Evolutionary conservation across 2,888 invertebrate species (phyloP).

Genomic region (Pyrrhosoma nymphula): DNA sequence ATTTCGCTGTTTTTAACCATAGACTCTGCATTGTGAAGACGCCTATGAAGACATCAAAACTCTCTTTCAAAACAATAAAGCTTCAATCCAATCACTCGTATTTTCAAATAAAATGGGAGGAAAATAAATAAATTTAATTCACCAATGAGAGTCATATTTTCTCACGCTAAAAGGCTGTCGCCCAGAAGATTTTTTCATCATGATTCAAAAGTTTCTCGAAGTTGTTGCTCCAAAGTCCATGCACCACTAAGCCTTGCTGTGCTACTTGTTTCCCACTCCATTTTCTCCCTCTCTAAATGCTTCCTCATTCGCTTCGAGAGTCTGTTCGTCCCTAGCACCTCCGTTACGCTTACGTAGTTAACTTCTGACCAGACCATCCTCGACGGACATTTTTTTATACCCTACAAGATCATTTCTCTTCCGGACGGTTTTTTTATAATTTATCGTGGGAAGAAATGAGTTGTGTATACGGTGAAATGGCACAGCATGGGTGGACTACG

Average conservation of each 20-base stretch:
- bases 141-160: too few relatives aligned
- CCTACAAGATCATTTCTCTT: neutral
- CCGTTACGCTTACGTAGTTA: neutral
- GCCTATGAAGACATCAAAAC: too few relatives aligned
- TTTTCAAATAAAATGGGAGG: too few relatives aligned
- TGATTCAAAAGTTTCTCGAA: neutral
- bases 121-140: too few relatives aligned
- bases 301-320: neutral
- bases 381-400: neutral
- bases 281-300: neutral
- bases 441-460: neutral
- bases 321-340: neutral
- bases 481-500: neutral
- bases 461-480: neutral
- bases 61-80: too few relatives aligned
- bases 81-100: too few relatives aligned
- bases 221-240: neutral
- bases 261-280: neutral
- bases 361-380: constrained; percentile 17
- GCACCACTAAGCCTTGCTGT: neutral
- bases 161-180: too few relatives aligned
- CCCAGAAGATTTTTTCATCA: neutral
- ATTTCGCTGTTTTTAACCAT: too few relatives aligned
- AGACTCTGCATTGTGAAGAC: too few relatives aligned
- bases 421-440: neutral